Evolutionary conservation across 2,888 invertebrate species (phyloP).

Genomic region (Fragum fragum): DNA sequence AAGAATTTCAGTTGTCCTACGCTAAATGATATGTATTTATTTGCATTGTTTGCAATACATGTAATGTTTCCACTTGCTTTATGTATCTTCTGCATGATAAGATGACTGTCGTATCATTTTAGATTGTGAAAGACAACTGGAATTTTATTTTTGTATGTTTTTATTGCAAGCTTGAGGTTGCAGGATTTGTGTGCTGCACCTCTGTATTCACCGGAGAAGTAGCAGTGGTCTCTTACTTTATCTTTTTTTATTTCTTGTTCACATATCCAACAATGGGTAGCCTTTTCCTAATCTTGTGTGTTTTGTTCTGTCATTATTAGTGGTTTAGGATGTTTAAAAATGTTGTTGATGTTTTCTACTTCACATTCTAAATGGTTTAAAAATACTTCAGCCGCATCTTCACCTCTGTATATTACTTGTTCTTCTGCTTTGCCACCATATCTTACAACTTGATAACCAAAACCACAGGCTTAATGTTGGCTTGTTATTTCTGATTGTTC

Average conservation of each 20-base stretch:
- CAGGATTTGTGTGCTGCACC: no score
- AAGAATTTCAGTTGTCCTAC: slow-evolving; percentile 45
- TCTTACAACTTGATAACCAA: slow-evolving; percentile 45
- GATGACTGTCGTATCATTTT: slow-evolving; percentile 43
- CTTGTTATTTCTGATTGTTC: slow-evolving; percentile 38
- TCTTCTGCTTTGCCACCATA: slow-evolving; percentile 36
- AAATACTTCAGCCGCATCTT: slow-evolving; percentile 31
- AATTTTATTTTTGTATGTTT: slow-evolving; percentile 36
- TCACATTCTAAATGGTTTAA: slow-evolving; percentile 38
- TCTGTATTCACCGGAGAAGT: no score
- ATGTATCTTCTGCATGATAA: slow-evolving; percentile 40
- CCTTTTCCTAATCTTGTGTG: slow-evolving; percentile 24
- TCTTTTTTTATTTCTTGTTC: no score
- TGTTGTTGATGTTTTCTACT: no score
- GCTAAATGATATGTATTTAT: not conserved
- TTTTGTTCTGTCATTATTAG: slow-evolving; percentile 44
- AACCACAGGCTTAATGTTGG: slow-evolving; percentile 44
- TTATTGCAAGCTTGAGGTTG: slow-evolving; percentile 31
- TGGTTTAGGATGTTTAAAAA: no score
- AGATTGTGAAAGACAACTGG: slow-evolving; percentile 47
- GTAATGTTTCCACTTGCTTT: not conserved
- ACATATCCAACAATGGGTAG: no score
- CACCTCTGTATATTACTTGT: slow-evolving; percentile 30
- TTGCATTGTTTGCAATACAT: not conserved
- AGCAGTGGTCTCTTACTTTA: no score